Conservation (phyloP, 2,797 vertebrate genomes). For the Netta rufina region DNA sequence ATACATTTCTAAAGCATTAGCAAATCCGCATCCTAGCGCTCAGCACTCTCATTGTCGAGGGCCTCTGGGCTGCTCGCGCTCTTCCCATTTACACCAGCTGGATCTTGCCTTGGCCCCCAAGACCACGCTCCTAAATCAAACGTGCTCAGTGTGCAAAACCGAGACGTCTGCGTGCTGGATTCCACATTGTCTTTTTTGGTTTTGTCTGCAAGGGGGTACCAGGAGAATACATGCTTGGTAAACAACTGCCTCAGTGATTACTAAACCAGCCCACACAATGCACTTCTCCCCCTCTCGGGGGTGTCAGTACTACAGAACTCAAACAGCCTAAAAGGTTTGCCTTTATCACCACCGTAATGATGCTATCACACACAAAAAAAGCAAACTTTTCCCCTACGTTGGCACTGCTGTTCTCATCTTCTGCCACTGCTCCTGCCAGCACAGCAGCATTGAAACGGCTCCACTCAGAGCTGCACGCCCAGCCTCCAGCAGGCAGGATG, state of each 20-base stretch:
- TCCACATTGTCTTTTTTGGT: not conserved
- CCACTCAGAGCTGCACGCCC: not conserved
- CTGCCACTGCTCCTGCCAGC: not conserved
- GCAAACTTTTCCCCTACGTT: not conserved
- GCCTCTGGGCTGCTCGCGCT: not conserved
- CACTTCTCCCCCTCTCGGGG: not conserved
- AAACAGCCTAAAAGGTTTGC: not conserved
- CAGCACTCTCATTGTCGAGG: slow-evolving; percentile 20
- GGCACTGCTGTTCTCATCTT: not conserved
- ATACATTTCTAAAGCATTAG: slow-evolving; percentile 62
- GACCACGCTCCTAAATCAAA: not conserved
- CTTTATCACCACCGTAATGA: not conserved
- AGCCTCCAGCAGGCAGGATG: not conserved
- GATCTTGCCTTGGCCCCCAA: not conserved
- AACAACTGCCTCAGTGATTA: not conserved
- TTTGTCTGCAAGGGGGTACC: not conserved
- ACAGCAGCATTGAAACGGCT: not conserved
- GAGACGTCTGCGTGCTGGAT: not conserved
- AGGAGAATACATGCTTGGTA: not conserved
- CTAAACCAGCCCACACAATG: not conserved
- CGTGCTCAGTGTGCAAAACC: not conserved
- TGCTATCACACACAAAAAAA: not conserved
- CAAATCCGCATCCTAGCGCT: slow-evolving; percentile 14
- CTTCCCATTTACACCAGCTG: not conserved
- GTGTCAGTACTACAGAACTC: not conserved